Base-by-base conservation (phyloP, 2,113 vertebrate genomes). In the Hylia prasina region DNA sequence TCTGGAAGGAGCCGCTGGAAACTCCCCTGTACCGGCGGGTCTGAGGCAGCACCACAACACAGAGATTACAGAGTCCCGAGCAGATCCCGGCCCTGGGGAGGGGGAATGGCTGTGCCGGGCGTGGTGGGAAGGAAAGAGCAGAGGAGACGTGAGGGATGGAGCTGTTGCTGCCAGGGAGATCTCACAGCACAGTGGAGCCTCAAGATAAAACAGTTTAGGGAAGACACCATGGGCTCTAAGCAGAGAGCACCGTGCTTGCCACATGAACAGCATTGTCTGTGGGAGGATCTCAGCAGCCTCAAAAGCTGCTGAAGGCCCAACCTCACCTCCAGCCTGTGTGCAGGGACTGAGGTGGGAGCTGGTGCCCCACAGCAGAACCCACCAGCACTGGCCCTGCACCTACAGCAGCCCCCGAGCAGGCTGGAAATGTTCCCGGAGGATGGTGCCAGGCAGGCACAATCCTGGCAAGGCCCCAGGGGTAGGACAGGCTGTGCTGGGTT, bases 1-100 rank as follows among this genome's bases (percentile, higher is more conserved):
- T 70, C 96, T 95, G 96, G 78, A 92, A 96, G 91, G 81, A 92
- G 93, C 94, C 88, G 75, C 94, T 89, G 75, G 53, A 69, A 68
- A 68, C 76, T 87, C 75, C 23, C 20, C 42, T 71, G 11, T 9
- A 48, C 68, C 42, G 31, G 83, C 11, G 2, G 82, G 88, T 13
- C 86, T 71, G 68, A 14, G 45, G 40, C 78, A 56, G 48, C 1
- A 4, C 37, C 13, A 6, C 5, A 17, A 66, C 45, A 22, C 68
- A 15, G 9, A n/a, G 35, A 37, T 7, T 16, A 35, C 85, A 75
- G 75, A 60, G 39, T 1, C 64, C 70, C 0, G 1, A 42, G 57
- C 66, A 93, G 73, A 64, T 1, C 69, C 35, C 45, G 0, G 13
- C 33, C 35, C 35, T 0, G 22, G 58, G 19, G 57, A 25, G 4